Conservation (phyloP, 53 echinoderm and acorn worm genomes). For the Echinarachnius parma region DNA sequence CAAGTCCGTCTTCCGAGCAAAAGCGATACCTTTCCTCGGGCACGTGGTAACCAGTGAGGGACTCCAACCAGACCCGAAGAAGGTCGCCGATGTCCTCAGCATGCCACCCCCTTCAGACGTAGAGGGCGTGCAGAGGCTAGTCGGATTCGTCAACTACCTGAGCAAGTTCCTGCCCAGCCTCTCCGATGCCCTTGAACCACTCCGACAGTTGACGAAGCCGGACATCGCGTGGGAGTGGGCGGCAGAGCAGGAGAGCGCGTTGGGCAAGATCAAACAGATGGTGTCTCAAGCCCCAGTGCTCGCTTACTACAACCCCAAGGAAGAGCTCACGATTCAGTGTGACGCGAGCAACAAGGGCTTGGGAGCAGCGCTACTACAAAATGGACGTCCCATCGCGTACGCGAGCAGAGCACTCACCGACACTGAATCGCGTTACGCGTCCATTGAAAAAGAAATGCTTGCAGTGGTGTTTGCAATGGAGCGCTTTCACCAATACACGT, state of each 20-base stretch:
- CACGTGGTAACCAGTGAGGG: slow-evolving; percentile 19
- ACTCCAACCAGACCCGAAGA: slow-evolving; percentile 33
- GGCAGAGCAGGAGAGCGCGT: slow-evolving; percentile 11
- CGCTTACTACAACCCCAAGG: slow-evolving; percentile 54
- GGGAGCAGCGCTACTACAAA: slow-evolving; percentile 48
- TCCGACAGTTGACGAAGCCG: slow-evolving; percentile 49
- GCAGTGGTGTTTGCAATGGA: slow-evolving; percentile 33
- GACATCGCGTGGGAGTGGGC: slow-evolving; percentile 56
- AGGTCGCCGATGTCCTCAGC: slow-evolving; percentile 22
- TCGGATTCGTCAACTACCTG: slow-evolving; percentile 56
- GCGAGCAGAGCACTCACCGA: slow-evolving; percentile 47
- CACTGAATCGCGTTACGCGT: slow-evolving; percentile 49
- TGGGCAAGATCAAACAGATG: slow-evolving; percentile 1
- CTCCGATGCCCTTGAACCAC: slow-evolving; percentile 52
- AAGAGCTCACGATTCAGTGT: slow-evolving; percentile 46
- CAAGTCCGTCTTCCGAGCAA: slow-evolving; percentile 21
- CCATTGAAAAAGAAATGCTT: slow-evolving; percentile 45
- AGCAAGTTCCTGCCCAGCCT: slow-evolving; percentile 52
- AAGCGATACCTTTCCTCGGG: slow-evolving; percentile 20
- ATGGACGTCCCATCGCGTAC: slow-evolving; percentile 49
- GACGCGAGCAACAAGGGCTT: slow-evolving; percentile 54
- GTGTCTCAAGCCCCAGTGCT: slow-evolving; percentile 15
- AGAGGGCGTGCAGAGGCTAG: slow-evolving; percentile 42
- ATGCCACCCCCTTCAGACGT: slow-evolving; percentile 58
- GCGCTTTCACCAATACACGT: slow-evolving; percentile 35